Percentiles rank a stretch among this genome's conserved stretches.
Evolutionary conservation across 2,888 invertebrate species (phyloP).

Genomic region (Hermaeophaga mercurialis): DNA sequence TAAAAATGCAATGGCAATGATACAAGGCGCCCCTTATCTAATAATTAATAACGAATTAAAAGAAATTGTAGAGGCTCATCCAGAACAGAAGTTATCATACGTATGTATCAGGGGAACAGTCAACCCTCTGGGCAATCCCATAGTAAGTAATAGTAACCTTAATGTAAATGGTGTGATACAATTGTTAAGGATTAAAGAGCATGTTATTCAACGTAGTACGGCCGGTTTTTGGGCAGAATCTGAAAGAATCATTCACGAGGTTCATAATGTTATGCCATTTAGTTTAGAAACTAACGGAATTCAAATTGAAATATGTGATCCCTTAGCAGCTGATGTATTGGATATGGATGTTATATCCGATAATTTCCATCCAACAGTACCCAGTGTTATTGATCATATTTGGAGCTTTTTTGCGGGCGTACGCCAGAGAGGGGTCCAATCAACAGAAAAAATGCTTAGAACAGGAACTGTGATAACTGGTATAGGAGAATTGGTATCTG

Average conservation of each 20-base stretch:
- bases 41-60: conserved; percentile 69
- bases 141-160: conserved; percentile 74
- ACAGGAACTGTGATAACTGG: conserved; percentile 79
- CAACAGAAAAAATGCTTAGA: conserved; percentile 84
- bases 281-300: conserved; percentile 66
- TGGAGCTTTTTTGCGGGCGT: conserved; percentile 87
- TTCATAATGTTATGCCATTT: conserved; percentile 82
- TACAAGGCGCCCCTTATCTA: conserved; percentile 74
- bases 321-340: conserved; percentile 72
- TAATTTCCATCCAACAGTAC: conserved; percentile 78
- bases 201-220: conserved; percentile 79
- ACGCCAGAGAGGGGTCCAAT: conserved; percentile 81
- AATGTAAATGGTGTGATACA: conserved; percentile 79
- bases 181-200: conserved; percentile 79
- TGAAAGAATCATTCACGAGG: conserved; percentile 77
- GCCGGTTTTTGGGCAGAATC: conserved; percentile 89
- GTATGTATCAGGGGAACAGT: conserved; percentile 78
- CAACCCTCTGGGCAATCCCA: conserved; percentile 75
- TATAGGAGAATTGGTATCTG: conserved; percentile 75
- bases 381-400: conserved; percentile 78
- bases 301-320: conserved; percentile 77
- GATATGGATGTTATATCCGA: conserved; percentile 85
- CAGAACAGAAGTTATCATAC: conserved; percentile 72
- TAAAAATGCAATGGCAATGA: conserved; percentile 70
- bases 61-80: conserved; percentile 65